phyloP scores from a whole-genome alignment of 37 sponge, comb jelly and placozoan genomes.

The Theonella swinhoei region DNA sequence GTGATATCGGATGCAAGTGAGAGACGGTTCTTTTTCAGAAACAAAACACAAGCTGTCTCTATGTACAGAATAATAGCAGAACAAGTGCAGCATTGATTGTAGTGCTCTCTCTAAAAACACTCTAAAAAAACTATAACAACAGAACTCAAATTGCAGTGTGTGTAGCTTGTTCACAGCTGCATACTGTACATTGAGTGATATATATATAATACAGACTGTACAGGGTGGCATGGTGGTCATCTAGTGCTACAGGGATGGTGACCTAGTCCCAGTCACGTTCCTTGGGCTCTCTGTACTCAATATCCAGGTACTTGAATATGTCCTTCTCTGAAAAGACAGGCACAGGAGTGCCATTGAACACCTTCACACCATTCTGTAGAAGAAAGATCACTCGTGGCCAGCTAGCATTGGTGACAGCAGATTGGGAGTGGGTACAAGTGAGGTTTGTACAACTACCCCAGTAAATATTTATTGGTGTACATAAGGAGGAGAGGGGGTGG shows the following conservation, averaged over 20 bases:
- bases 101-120: background rate
- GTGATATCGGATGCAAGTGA: no score
- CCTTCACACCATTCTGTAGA: slow-evolving; percentile 62
- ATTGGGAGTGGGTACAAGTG: background rate
- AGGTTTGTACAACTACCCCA: background rate
- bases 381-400: background rate
- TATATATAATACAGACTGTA: no score
- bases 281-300: slow-evolving; percentile 71
- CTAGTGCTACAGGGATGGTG: background rate
- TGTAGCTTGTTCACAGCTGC: background rate
- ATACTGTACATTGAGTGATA: background rate
- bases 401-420: background rate
- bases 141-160: no score
- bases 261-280: slow-evolving; percentile 76
- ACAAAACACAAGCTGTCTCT: no score
- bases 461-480: background rate
- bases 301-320: slow-evolving; percentile 68
- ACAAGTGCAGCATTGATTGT: background rate
- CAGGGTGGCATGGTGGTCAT: background rate
- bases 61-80: background rate
- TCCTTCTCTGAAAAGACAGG: slow-evolving; percentile 81
- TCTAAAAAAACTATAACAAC: background rate
- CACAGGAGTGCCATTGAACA: slow-evolving; percentile 76
- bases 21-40: no score
- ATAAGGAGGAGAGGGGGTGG: background rate